These are phyloP conservation scores for Drosophila anceps DNA, from an alignment of 2,888 invertebrate species.

Conservation along the genomic window DNA sequence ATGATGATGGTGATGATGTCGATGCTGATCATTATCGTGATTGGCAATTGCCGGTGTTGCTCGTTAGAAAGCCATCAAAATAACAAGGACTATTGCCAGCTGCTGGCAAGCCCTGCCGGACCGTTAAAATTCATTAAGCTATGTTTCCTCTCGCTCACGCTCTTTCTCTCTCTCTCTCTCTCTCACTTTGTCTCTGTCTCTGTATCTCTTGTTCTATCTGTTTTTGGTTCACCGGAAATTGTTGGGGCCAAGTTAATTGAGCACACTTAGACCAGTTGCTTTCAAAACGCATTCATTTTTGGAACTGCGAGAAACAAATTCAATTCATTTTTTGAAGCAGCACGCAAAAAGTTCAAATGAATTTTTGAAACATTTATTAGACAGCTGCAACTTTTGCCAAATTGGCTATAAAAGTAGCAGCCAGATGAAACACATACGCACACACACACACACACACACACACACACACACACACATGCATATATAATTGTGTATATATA, in stretches of 20 bases:
- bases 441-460: constrained; percentile 16
- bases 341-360: constrained; percentile 41
- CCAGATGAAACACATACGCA: constrained; percentile 2
- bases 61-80: constrained; percentile 44
- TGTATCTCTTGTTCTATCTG: neutral
- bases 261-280: constrained; percentile 22
- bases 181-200: neutral
- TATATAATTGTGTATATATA: neutral
- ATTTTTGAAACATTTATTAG: constrained; percentile 69
- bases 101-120: constrained; percentile 14
- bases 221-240: constrained; percentile 18
- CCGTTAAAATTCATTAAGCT: constrained; percentile 47
- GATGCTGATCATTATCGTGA: constrained; percentile 41
- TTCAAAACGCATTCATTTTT: constrained; percentile 32
- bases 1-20: constrained; percentile 19
- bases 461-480: neutral
- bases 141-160: neutral
- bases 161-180: neutral
- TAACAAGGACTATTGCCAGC: constrained; percentile 37
- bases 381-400: constrained; percentile 55
- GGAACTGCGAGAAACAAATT: constrained; percentile 17
- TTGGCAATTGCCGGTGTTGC: constrained; percentile 31
- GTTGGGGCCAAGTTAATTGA: constrained; percentile 52
- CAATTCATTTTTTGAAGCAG: constrained; percentile 6
- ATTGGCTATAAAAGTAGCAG: constrained; percentile 62